Evolutionary conservation across 2,888 invertebrate species (phyloP).

Genomic region (Antitype chi): DNA sequence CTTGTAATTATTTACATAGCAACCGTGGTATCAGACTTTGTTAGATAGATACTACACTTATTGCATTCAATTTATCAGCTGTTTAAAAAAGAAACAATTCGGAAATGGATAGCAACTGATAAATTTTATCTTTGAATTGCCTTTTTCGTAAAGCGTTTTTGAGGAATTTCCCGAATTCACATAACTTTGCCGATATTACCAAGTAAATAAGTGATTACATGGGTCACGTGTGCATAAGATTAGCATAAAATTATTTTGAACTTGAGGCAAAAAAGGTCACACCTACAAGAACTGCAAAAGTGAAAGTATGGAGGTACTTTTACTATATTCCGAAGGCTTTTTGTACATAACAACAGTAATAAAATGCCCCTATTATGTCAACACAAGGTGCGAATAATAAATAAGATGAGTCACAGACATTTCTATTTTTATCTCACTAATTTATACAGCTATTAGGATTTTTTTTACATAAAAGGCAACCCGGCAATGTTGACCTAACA

Average conservation of each 20-base stretch:
- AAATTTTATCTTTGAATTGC: not conserved
- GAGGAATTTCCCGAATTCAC: conserved; percentile 1
- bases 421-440: conserved; percentile 28
- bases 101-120: conserved; percentile 32
- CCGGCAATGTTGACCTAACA: conserved; percentile 35
- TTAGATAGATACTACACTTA: not conserved
- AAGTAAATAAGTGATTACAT: conserved; percentile 12
- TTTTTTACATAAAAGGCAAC: conserved; percentile 53
- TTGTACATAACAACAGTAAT: conserved; percentile 7
- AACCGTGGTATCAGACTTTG: conserved; percentile 13
- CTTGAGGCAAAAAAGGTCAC: not conserved
- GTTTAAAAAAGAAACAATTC: conserved; percentile 1
- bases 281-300: conserved; percentile 6
- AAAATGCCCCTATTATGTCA: conserved; percentile 6
- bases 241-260: not conserved
- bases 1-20: conserved; percentile 37
- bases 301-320: conserved; percentile 12
- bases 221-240: conserved; percentile 11
- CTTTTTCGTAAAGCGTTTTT: not conserved
- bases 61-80: conserved; percentile 33
- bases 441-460: conserved; percentile 34
- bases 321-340: conserved; percentile 3
- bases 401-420: conserved; percentile 36
- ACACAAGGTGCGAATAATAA: conserved; percentile 16
- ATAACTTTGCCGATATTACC: not conserved